Evolutionary conservation across 1,140 invertebrate genomes (phyloP).

Genomic region (Platorchestia sp.): DNA sequence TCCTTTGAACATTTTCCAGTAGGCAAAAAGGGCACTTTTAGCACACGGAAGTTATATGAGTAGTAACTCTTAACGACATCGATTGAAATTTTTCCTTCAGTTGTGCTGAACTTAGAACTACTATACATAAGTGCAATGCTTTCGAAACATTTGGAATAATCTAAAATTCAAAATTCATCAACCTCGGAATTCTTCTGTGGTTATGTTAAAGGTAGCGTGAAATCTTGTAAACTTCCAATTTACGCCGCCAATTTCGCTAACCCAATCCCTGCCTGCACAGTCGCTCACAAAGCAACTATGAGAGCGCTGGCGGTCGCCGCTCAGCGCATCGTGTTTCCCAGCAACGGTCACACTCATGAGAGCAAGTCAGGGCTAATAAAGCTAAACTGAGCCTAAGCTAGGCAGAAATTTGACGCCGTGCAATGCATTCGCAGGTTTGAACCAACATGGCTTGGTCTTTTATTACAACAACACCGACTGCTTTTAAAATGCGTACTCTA

Average conservation of each 20-base stretch:
- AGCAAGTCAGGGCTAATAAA: not conserved
- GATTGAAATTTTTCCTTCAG: not conserved
- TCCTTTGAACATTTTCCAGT: not conserved
- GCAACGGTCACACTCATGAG: not conserved
- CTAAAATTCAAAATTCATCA: too few relatives aligned
- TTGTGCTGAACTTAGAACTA: too few relatives aligned
- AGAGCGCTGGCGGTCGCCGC: not conserved
- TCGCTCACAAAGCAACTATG: not conserved
- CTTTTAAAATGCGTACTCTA: not conserved
- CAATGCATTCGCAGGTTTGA: not conserved
- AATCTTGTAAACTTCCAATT: too few relatives aligned
- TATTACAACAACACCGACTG: not conserved
- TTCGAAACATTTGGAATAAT: not conserved
- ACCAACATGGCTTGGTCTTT: not conserved
- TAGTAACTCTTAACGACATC: not conserved
- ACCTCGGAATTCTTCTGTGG: too few relatives aligned
- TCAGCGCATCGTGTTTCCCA: not conserved
- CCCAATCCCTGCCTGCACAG: not conserved
- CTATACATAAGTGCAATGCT: not conserved
- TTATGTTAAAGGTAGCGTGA: too few relatives aligned
- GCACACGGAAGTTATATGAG: not conserved
- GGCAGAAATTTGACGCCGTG: not conserved
- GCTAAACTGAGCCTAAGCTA: not conserved
- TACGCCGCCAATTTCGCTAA: too few relatives aligned
- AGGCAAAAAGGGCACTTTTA: not conserved